These are phyloP conservation scores for Thyatira batis DNA, from an alignment of 2,888 invertebrate genomes.

Conservation along the genomic window DNA sequence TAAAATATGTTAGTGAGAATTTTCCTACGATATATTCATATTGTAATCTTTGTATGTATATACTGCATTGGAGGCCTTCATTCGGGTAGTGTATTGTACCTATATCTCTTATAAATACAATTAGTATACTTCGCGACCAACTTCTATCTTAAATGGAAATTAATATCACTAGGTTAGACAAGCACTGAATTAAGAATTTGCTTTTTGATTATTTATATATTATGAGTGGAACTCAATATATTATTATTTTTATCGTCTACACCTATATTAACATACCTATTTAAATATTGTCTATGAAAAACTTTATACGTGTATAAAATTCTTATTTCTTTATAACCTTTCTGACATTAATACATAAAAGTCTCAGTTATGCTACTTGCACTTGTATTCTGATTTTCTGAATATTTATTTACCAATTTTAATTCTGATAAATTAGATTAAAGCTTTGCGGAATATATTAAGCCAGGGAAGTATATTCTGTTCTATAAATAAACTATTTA, in stretches of 20 bases:
- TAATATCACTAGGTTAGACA: conserved; percentile 63
- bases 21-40: conserved; percentile 58
- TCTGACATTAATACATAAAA: too few species aligned
- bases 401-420: too few species aligned
- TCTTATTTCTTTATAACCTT: background rate
- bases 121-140: conserved; percentile 70
- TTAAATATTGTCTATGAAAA: background rate
- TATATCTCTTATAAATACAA: conserved; percentile 42
- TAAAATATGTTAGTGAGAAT: conserved; percentile 52
- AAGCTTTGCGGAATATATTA: background rate
- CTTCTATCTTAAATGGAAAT: conserved; percentile 56
- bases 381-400: too few species aligned
- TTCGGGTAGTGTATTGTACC: conserved; percentile 56
- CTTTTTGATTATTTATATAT: conserved; percentile 34
- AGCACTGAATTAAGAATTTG: conserved; percentile 44
- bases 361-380: too few species aligned
- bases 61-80: conserved; percentile 76
- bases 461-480: too few species aligned
- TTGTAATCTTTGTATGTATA: conserved; percentile 55
- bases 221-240: conserved; percentile 13
- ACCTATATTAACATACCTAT: background rate
- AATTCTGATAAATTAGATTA: background rate
- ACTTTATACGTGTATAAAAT: background rate
- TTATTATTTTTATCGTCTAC: conserved; percentile 6
- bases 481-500: too few species aligned